phyloP scores from a whole-genome alignment of 2,888 invertebrate genomes.

The Tetranychus piercei region DNA sequence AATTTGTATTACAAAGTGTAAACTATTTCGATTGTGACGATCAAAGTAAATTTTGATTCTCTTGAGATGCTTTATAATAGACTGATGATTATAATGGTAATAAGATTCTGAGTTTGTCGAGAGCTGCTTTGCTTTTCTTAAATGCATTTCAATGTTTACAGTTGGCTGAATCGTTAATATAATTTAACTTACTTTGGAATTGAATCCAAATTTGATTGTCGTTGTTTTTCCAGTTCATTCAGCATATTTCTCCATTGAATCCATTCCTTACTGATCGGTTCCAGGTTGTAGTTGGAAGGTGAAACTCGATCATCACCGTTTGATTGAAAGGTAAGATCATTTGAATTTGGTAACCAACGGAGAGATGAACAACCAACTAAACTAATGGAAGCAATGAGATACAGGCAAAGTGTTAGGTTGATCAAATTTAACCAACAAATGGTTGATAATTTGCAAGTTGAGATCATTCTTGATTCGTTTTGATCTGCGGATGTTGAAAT shows the following conservation, averaged over 20 bases:
- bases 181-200: neutral
- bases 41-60: too few species aligned
- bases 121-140: too few species aligned
- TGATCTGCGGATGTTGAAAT: neutral
- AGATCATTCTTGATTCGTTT: neutral
- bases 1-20: too few species aligned
- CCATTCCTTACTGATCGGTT: neutral
- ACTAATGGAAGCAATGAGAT: neutral
- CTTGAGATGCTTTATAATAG: too few species aligned
- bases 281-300: neutral
- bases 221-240: conserved; percentile 1
- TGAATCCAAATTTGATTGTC: neutral
- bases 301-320: neutral
- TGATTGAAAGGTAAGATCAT: neutral
- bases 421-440: neutral
- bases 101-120: too few species aligned
- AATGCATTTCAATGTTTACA: neutral
- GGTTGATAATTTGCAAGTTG: neutral
- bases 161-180: neutral
- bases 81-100: too few species aligned
- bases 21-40: too few species aligned
- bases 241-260: neutral
- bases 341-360: neutral
- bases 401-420: neutral
- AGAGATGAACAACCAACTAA: neutral